These are phyloP conservation scores for Sebastolobus altivelis DNA, from an alignment of 2,797 vertebrate genomes.

Conservation along the genomic window DNA sequence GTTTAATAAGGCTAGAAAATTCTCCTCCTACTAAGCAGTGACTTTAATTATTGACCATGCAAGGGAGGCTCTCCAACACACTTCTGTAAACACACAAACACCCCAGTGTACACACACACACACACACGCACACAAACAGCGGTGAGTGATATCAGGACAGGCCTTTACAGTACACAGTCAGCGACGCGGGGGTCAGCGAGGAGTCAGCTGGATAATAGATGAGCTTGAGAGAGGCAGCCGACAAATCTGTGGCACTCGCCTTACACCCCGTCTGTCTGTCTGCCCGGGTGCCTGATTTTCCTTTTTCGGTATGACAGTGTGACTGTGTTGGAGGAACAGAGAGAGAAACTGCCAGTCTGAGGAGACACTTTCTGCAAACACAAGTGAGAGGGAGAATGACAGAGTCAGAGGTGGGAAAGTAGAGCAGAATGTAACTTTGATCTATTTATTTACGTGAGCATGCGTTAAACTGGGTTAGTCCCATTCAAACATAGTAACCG, in stretches of 20 bases:
- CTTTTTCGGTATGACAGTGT: slow-evolving; percentile 29
- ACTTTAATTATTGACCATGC: slow-evolving; percentile 71
- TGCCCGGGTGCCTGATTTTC: slow-evolving; percentile 33
- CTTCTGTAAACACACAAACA: slow-evolving; percentile 28
- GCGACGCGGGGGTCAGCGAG: slow-evolving; percentile 64
- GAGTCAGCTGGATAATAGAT: slow-evolving; percentile 82
- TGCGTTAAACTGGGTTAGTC: background rate
- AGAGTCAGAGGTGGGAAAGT: slow-evolving; percentile 10
- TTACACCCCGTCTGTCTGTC: slow-evolving; percentile 36
- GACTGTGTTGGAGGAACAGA: slow-evolving; percentile 25
- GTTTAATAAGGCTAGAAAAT: slow-evolving; percentile 41
- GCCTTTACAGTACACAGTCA: slow-evolving; percentile 53
- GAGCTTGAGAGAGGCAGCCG: slow-evolving; percentile 59
- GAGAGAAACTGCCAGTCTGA: slow-evolving; percentile 26
- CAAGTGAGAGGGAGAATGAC: slow-evolving; percentile 17
- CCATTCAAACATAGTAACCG: background rate
- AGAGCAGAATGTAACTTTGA: slow-evolving; percentile 17
- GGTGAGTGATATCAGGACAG: slow-evolving; percentile 60
- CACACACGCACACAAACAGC: slow-evolving; percentile 28
- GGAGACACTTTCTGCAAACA: slow-evolving; percentile 7
- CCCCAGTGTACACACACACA: slow-evolving; percentile 2
- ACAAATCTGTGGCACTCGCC: slow-evolving; percentile 64
- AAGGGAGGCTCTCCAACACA: slow-evolving; percentile 32
- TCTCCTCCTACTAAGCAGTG: slow-evolving; percentile 37
- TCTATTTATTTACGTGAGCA: background rate